Percentiles rank a stretch among this genome's conserved stretches.
Conservation (phyloP, 2,113 vertebrate genomes). For the Papio anubis region DNA sequence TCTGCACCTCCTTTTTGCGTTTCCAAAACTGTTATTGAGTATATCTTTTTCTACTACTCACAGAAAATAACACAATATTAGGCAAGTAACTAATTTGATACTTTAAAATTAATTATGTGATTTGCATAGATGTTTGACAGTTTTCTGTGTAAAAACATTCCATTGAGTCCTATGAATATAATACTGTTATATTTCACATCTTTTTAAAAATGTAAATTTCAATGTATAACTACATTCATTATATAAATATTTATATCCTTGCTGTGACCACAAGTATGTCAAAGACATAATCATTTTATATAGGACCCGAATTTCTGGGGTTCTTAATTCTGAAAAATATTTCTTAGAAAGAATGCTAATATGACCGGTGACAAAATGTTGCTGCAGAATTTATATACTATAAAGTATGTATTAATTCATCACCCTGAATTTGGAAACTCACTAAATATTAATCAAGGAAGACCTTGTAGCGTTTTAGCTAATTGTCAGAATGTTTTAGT, state of each 20-base stretch:
- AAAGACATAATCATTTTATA: neutral
- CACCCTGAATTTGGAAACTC: neutral
- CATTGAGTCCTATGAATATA: neutral
- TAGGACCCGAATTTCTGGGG: neutral
- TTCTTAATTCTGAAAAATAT: slow-evolving; percentile 22
- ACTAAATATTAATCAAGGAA: slow-evolving; percentile 15
- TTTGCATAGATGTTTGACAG: neutral
- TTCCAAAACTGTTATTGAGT: slow-evolving; percentile 26
- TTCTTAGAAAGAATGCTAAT: neutral
- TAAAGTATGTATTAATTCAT: neutral
- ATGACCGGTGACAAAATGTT: neutral
- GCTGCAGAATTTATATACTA: neutral
- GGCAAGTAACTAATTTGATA: neutral
- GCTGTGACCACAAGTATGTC: neutral
- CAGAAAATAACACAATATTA: neutral
- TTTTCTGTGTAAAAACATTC: neutral
- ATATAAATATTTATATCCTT: neutral
- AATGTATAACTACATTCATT: neutral
- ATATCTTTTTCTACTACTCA: slow-evolving; percentile 1
- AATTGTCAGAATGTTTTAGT: neutral
- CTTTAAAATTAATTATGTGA: slow-evolving; percentile 16
- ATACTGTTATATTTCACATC: neutral
- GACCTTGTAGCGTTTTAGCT: neutral
- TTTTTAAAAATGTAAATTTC: slow-evolving; percentile 34
- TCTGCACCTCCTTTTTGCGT: neutral